A percentile compares a stretch with the other conserved stretches of the same genome.
Conservation (phyloP, 2,797 vertebrate species). For the Scyliorhinus canicula region DNA sequence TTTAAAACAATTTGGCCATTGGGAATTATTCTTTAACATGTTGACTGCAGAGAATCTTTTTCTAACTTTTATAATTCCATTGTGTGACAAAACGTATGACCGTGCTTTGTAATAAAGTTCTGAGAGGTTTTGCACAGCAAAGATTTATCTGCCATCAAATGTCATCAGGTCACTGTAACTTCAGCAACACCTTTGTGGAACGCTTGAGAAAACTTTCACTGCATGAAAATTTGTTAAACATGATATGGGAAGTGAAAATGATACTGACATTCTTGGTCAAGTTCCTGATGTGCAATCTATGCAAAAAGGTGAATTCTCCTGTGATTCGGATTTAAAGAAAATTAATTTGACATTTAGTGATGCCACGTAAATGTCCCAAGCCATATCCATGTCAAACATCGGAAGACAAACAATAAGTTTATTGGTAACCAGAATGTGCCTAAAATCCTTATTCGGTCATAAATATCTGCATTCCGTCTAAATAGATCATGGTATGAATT, state of each 20-base stretch:
- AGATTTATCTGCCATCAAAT: neutral
- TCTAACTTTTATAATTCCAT: neutral
- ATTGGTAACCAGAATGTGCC: slow-evolving; percentile 13
- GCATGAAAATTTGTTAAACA: neutral
- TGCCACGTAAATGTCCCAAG: neutral
- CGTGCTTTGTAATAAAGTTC: neutral
- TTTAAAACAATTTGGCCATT: neutral
- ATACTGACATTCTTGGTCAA: neutral
- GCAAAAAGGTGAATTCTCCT: neutral
- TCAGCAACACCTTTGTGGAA: neutral
- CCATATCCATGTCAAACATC: neutral
- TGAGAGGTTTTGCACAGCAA: neutral
- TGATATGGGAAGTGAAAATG: neutral
- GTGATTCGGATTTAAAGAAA: slow-evolving; percentile 4
- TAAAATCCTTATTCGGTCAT: slow-evolving; percentile 34
- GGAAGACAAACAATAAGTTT: neutral
- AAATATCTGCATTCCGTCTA: slow-evolving; percentile 19
- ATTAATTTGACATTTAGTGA: slow-evolving; percentile 32
- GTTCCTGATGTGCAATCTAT: neutral
- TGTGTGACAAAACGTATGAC: neutral
- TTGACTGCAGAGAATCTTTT: neutral
- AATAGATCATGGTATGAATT: neutral
- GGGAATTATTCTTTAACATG: neutral
- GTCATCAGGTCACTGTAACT: neutral
- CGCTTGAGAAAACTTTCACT: neutral